Evolutionary conservation across 2,113 vertebrate genomes (phyloP).

Genomic region (Otis tarda): DNA sequence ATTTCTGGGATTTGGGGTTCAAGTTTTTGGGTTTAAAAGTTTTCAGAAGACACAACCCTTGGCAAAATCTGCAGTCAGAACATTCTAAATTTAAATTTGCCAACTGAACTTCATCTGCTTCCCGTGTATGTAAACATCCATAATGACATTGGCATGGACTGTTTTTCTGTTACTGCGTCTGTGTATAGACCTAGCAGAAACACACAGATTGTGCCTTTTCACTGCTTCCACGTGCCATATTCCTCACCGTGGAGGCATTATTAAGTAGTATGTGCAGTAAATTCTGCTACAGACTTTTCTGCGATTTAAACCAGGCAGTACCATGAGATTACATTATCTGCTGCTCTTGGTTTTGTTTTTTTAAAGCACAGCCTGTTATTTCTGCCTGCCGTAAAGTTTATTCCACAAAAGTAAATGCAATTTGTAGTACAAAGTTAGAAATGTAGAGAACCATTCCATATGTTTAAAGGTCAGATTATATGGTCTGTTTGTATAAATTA

Average conservation of each 20-base stretch:
- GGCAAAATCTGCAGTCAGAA: background rate
- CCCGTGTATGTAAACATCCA: accelerated
- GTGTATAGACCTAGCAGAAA: background rate
- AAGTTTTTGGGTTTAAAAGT: background rate
- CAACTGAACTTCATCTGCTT: background rate
- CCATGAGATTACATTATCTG: background rate
- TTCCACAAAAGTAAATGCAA: background rate
- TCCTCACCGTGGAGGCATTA: background rate
- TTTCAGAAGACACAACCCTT: background rate
- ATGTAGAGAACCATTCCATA: background rate
- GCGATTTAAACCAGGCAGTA: background rate
- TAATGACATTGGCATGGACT: background rate
- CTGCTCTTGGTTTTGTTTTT: background rate
- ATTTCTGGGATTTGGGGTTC: background rate
- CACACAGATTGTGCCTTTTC: background rate
- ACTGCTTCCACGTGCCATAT: background rate
- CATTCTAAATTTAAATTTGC: background rate
- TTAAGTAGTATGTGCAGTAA: background rate
- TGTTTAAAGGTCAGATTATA: slow-evolving; percentile 27
- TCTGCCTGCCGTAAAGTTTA: background rate
- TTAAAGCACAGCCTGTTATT: background rate
- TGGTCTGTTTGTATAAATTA: background rate
- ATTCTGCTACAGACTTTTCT: background rate
- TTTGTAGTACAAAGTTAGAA: slow-evolving; percentile 4
- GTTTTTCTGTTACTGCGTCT: background rate